phyloP scores from a whole-genome alignment of 1,140 invertebrate species.

The Lithobius niger region DNA sequence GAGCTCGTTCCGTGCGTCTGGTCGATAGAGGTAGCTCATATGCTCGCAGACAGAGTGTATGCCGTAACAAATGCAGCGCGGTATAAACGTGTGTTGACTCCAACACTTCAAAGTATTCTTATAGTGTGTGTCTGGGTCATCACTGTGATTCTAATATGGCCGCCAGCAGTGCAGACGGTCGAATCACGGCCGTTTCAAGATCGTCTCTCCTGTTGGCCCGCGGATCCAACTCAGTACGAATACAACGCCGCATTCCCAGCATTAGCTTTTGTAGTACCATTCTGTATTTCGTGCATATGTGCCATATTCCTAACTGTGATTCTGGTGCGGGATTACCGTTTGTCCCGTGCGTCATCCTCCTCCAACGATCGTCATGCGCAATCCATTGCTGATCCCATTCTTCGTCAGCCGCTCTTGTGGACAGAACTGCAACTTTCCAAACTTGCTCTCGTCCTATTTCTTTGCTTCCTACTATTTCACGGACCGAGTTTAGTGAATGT shows the following conservation, averaged over 20 bases:
- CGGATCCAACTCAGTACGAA: background rate
- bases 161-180: background rate
- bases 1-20: background rate
- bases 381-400: background rate
- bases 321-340: background rate
- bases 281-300: background rate
- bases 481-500: background rate
- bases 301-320: background rate
- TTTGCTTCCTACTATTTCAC: background rate
- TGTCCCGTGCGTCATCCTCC: background rate
- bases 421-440: background rate
- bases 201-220: background rate
- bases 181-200: background rate
- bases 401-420: conserved; percentile 3
- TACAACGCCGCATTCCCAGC: background rate
- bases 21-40: background rate
- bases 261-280: background rate
- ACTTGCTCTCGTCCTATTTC: background rate
- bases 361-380: background rate
- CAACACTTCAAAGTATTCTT: background rate
- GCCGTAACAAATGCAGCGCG: background rate
- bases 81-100: background rate
- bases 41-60: background rate
- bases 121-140: background rate
- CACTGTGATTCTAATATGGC: background rate